Evolutionary conservation across 2,113 vertebrate genomes (phyloP).

Genomic region (Galbula dea): DNA sequence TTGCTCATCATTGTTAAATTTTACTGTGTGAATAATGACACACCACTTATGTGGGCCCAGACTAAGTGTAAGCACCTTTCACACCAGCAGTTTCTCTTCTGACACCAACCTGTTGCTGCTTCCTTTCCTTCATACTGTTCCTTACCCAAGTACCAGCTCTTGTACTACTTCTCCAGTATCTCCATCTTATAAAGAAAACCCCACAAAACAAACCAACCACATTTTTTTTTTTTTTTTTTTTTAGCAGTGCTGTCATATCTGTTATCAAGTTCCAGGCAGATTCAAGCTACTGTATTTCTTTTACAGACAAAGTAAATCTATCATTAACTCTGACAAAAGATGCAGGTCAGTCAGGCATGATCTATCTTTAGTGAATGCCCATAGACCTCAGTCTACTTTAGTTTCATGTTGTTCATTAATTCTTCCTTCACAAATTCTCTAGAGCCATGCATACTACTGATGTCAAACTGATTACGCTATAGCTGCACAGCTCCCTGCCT

Average conservation of each 20-base stretch:
- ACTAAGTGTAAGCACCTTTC: not conserved
- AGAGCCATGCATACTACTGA: not conserved
- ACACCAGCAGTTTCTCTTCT: not conserved
- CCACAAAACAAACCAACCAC: not conserved
- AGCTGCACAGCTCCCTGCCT: not conserved
- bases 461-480: slow-evolving; percentile 3
- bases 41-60: fast-evolving
- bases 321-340: not conserved
- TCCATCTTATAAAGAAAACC: no score
- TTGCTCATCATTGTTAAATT: not conserved
- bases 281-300: not conserved
- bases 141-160: not conserved
- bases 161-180: not conserved
- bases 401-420: slow-evolving; percentile 38
- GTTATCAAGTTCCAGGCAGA: not conserved
- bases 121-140: not conserved
- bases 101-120: not conserved
- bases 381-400: not conserved
- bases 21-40: not conserved
- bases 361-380: not conserved
- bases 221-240: not conserved
- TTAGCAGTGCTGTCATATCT: not conserved
- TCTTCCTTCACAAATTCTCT: not conserved
- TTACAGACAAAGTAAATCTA: not conserved
- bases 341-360: not conserved